Percentiles rank a stretch among this genome's conserved stretches.
Evolutionary conservation across 1,140 invertebrate species (phyloP).

Genomic region (Temnothorax longispinosus): DNA sequence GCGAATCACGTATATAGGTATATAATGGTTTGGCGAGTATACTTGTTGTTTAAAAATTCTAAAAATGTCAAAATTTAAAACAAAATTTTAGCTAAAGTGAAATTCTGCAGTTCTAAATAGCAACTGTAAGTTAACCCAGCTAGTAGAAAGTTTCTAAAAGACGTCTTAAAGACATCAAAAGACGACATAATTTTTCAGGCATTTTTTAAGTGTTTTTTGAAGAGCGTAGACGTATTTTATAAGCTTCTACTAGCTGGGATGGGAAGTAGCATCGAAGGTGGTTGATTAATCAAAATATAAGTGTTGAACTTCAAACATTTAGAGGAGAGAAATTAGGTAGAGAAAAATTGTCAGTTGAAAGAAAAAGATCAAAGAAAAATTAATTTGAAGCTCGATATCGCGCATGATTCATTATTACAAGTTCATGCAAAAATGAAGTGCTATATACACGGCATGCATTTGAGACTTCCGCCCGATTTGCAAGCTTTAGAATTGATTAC

Average conservation of each 20-base stretch:
- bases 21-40: neutral
- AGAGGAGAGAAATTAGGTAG: neutral
- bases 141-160: too few relatives aligned
- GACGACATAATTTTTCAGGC: too few relatives aligned
- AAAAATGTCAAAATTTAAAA: neutral
- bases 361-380: neutral
- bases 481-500: neutral
- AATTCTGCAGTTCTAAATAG: neutral
- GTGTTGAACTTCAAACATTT: neutral
- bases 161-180: too few relatives aligned
- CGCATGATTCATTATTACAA: neutral
- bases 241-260: too few relatives aligned
- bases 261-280: neutral
- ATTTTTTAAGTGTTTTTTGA: too few relatives aligned
- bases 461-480: neutral
- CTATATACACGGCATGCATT: neutral
- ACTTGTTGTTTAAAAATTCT: neutral
- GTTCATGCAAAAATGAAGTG: too few relatives aligned
- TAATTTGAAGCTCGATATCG: neutral
- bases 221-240: too few relatives aligned
- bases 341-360: neutral
- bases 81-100: neutral
- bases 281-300: neutral
- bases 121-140: neutral
- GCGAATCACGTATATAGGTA: slow-evolving; percentile 24